Conservation (phyloP, 2,113 vertebrate genomes). For the Thinocorus orbignyianus region DNA sequence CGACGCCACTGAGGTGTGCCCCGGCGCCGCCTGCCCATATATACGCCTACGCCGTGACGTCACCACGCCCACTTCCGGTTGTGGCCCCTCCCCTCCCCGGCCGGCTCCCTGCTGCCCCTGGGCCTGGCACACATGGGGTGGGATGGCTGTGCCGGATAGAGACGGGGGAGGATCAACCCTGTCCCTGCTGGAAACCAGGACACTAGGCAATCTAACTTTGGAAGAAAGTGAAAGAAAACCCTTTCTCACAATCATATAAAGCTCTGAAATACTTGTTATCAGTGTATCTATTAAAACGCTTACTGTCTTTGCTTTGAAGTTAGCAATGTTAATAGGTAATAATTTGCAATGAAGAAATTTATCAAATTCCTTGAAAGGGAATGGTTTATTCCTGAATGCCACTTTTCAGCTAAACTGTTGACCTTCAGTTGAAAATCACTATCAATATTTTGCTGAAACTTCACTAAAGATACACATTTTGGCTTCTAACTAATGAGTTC, state of each 20-base stretch:
- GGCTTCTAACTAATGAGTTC: conserved; percentile 7
- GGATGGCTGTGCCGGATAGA: no score
- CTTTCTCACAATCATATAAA: neutral
- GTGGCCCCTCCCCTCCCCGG: no score
- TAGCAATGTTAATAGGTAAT: neutral
- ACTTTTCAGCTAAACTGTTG: neutral
- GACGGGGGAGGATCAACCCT: no score
- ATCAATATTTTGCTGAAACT: conserved; percentile 44
- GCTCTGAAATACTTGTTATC: neutral
- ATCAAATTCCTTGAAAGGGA: neutral
- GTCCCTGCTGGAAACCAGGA: no score
- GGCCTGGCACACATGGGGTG: no score
- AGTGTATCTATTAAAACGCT: neutral
- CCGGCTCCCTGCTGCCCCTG: no score
- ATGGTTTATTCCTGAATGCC: neutral
- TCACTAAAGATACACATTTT: neutral
- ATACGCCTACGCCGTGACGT: no score
- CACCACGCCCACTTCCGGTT: no score
- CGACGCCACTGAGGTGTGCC: no score
- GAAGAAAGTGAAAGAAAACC: neutral
- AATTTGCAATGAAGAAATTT: neutral
- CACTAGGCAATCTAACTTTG: neutral
- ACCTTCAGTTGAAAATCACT: conserved; percentile 26
- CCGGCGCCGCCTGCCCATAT: no score
- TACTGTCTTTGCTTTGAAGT: neutral